Conservation (phyloP, 2,113 vertebrate genomes). For the Dicerorhinus sumatrensis region DNA sequence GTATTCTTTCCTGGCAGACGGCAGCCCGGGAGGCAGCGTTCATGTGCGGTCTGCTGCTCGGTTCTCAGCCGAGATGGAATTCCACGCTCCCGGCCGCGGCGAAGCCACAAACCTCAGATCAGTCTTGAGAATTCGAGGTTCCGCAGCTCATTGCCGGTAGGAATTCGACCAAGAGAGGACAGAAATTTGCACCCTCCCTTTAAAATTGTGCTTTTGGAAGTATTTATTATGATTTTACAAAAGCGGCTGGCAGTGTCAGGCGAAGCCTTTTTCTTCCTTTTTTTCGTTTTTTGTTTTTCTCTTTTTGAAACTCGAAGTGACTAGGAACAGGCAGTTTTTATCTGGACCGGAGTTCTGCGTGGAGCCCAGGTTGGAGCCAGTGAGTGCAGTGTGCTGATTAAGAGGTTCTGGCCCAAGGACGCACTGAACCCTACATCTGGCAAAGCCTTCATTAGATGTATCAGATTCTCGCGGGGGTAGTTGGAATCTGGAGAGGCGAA, state of each 20-base stretch:
- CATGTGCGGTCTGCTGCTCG: background rate
- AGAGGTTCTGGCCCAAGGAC: background rate
- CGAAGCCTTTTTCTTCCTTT: background rate
- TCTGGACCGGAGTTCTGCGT: background rate
- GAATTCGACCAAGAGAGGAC: background rate
- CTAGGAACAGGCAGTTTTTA: background rate
- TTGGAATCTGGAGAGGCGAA: conserved; percentile 62
- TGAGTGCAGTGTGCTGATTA: background rate
- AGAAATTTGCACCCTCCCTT: background rate
- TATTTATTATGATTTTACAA: background rate
- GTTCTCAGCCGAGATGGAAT: conserved; percentile 51
- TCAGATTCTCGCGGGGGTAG: background rate
- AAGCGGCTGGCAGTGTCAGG: background rate
- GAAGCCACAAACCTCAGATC: conserved; percentile 31
- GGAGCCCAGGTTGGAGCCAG: background rate
- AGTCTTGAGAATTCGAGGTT: background rate
- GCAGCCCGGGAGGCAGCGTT: background rate
- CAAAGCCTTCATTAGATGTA: conserved; percentile 72
- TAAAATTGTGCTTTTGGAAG: background rate
- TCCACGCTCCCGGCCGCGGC: background rate
- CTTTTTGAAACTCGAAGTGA: background rate
- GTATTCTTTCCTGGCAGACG: background rate
- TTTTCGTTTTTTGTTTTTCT: background rate
- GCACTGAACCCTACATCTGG: conserved; percentile 3
- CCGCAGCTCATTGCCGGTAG: background rate